phyloP scores from a whole-genome alignment of 2,888 invertebrate genomes.

The Hybos culiciformis region DNA sequence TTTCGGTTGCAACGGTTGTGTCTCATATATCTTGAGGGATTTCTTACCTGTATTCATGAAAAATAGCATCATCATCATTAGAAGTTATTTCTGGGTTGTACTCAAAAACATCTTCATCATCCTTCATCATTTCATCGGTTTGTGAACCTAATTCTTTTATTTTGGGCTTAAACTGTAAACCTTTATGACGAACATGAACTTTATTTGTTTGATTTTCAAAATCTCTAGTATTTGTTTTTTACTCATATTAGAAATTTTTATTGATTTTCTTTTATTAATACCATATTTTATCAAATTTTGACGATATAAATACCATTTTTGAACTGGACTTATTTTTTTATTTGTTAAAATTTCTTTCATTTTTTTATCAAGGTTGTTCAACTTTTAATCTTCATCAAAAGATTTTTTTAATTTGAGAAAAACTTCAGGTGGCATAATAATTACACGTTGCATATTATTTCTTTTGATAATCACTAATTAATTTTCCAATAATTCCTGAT shows the following conservation, averaged over 20 bases:
- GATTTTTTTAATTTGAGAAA: background rate
- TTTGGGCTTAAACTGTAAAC: background rate
- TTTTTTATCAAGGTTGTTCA: background rate
- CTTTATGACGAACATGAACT: background rate
- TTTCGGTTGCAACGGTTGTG: background rate
- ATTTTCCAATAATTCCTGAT: constrained; percentile 3
- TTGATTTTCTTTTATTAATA: background rate
- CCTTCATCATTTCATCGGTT: background rate
- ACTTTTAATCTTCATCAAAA: background rate
- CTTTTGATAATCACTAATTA: background rate
- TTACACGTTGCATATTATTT: constrained; percentile 1
- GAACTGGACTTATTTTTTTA: background rate
- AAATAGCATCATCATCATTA: background rate
- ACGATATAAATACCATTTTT: constrained; percentile 6
- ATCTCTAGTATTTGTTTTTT: background rate
- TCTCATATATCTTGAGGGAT: background rate
- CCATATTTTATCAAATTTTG: constrained; percentile 1
- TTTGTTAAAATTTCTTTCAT: constrained; percentile 3
- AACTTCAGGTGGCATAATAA: constrained; percentile 1
- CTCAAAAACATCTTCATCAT: background rate
- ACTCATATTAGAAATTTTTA: background rate
- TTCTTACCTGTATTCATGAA: background rate
- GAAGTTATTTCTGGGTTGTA: background rate
- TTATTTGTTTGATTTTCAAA: background rate
- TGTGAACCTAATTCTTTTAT: background rate